Evolutionary conservation across 2,888 invertebrate genomes (phyloP).

Genomic region (Cryptocephalus primarius): DNA sequence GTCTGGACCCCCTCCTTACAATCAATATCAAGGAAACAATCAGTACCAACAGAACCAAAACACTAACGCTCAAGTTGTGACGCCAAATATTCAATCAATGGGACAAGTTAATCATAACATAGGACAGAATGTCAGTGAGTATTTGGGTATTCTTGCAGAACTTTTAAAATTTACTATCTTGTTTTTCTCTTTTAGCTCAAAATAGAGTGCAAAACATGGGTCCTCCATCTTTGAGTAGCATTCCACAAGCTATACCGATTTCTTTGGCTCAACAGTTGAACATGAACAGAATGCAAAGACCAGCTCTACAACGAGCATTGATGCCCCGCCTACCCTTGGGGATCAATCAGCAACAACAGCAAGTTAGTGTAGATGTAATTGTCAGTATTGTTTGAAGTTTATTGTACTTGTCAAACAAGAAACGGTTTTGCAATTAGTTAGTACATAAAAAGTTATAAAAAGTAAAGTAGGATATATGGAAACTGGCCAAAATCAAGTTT

Average conservation of each 20-base stretch:
- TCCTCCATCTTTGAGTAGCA: constrained; percentile 17
- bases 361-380: constrained; percentile 8
- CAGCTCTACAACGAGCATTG: constrained; percentile 19
- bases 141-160: too few species aligned
- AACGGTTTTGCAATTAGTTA: not conserved
- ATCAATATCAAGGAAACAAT: constrained; percentile 10
- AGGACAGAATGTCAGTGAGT: constrained; percentile 11
- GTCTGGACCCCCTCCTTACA: constrained; percentile 15
- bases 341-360: constrained; percentile 26
- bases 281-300: constrained; percentile 18
- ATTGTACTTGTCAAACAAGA: not conserved
- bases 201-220: constrained; percentile 19
- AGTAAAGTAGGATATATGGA: too few species aligned
- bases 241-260: constrained; percentile 20
- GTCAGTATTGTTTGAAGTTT: not conserved
- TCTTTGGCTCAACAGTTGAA: constrained; percentile 30
- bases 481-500: too few species aligned
- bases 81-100: not conserved
- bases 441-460: too few species aligned
- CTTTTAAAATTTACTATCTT: too few species aligned
- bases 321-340: constrained; percentile 21
- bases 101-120: constrained; percentile 25
- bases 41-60: constrained; percentile 15
- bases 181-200: constrained; percentile 4
- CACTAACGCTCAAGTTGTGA: too few species aligned